Base-by-base conservation (phyloP, 2,888 invertebrate genomes). In the Emmelina monodactyla region DNA sequence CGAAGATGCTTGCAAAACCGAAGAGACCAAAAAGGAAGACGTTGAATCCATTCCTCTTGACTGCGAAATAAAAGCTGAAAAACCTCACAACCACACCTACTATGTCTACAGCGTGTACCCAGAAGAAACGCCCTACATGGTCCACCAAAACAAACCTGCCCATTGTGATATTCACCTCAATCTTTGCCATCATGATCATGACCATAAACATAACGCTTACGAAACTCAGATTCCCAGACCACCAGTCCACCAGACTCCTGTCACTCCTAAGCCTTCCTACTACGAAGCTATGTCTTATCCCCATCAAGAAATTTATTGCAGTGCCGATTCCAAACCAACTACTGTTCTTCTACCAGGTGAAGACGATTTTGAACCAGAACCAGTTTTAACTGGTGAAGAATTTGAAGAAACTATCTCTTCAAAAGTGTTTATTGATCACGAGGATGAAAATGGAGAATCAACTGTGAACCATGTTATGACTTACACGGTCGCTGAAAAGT, bases 401-500 rank as follows among this genome's bases (percentile, higher is more conserved):
- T 62, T 60, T 25, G 79, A 78, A 46, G 79, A 79, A 39, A 69
- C 66, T 0, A 48, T 78, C 1, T 58, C 69, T 2, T 73, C 73
- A 9, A 73, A 62, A 45, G 55, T 73, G n/a, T 50, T 58, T 14
- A 60, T 79, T 0, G 66, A 71, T 14, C 60, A 62, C 3, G 73
- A 70, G 1, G 65, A 65, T 0, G 68, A 70, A 14, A 69, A 69
- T 0, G 78, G 75, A 0, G 47, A 65, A 0, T 57, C 71, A 0
- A 67, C 70, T 5, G 70, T 79, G 1, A 72, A 73, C 39, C 78
- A 78, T 33, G 62, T 78, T 1, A 79, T 62, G 52, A 71, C 68
- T 0, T 78, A 78, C 43, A 72, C 75, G 0, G 42, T 78, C 2
- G 61, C 67, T 2, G 79, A 78, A 32, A 76, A 75, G 37, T 58